phyloP scores from a whole-genome alignment of 2,797 vertebrate genomes.

The Rhyacichthys aspro region DNA sequence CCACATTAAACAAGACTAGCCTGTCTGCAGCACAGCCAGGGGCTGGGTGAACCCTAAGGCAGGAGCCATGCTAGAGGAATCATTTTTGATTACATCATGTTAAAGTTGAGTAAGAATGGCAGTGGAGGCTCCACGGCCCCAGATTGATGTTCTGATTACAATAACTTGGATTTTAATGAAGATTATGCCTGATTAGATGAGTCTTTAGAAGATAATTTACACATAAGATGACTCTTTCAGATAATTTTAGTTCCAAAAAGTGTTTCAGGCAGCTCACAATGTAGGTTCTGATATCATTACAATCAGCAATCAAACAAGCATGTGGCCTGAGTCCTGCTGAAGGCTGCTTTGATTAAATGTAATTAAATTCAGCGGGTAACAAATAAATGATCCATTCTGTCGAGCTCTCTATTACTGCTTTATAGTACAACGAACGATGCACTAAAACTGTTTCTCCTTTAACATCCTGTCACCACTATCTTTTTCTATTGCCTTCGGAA shows the following conservation, averaged over 20 bases:
- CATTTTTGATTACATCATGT: slow-evolving; percentile 43
- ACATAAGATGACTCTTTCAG: slow-evolving; percentile 21
- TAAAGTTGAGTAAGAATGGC: slow-evolving; percentile 31
- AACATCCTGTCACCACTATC: background rate
- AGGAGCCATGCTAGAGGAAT: slow-evolving; percentile 37
- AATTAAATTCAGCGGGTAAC: slow-evolving; percentile 48
- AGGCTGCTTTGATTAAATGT: slow-evolving; percentile 40
- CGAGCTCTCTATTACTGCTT: slow-evolving; percentile 19
- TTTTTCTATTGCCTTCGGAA: slow-evolving; percentile 1
- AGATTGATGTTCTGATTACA: slow-evolving; percentile 42
- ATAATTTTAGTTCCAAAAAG: slow-evolving; percentile 33
- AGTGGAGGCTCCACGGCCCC: slow-evolving; percentile 15
- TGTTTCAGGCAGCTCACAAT: slow-evolving; percentile 18
- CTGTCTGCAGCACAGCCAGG: slow-evolving; percentile 47
- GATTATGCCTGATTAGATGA: slow-evolving; percentile 34
- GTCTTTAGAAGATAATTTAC: slow-evolving; percentile 37
- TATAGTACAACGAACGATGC: background rate
- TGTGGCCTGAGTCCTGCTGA: slow-evolving; percentile 27
- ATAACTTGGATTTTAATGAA: slow-evolving; percentile 42
- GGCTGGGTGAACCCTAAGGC: slow-evolving; percentile 26
- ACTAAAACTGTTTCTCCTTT: slow-evolving; percentile 17
- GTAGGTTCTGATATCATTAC: slow-evolving; percentile 34
- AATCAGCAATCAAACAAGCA: slow-evolving; percentile 31
- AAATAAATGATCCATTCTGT: slow-evolving; percentile 39
- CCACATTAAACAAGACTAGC: slow-evolving; percentile 63